Percentiles rank a stretch among this genome's conserved stretches.
phyloP scores from a whole-genome alignment of 2,113 vertebrate genomes.

The Spheniscus mendiculus region DNA sequence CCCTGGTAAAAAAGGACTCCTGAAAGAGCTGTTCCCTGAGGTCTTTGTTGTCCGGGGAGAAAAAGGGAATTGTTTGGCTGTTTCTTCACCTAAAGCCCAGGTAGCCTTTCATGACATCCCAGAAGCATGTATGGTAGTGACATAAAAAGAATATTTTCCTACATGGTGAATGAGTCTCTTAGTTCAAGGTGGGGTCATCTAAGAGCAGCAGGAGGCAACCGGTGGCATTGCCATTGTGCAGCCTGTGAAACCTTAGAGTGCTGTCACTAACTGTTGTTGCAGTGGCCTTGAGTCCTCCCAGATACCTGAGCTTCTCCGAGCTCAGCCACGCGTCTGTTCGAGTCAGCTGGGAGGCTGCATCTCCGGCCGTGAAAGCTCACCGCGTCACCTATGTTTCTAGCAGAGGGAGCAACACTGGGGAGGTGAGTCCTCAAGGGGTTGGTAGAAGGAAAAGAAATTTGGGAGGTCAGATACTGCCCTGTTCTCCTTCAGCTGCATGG shows the following conservation, averaged over 20 bases:
- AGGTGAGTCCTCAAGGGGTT: constrained; percentile 73
- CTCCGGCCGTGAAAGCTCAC: constrained; percentile 67
- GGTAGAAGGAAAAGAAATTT: neutral
- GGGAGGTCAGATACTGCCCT: fast-evolving
- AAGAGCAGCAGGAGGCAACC: neutral
- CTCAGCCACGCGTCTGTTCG: constrained; percentile 82
- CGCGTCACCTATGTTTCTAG: constrained; percentile 82
- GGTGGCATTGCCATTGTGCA: neutral
- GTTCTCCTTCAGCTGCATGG: neutral
- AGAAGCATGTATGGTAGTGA: fast-evolving
- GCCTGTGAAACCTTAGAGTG: neutral
- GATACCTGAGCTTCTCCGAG: constrained; percentile 80
- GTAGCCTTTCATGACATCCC: neutral
- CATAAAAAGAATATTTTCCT: neutral
- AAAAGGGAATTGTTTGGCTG: neutral
- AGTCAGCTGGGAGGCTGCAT: constrained; percentile 81
- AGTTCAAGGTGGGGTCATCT: neutral
- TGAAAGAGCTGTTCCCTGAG: neutral
- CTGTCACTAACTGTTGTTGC: neutral
- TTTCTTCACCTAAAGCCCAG: neutral
- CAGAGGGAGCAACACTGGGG: constrained; percentile 79
- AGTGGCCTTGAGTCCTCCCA: constrained; percentile 79
- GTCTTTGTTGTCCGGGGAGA: neutral
- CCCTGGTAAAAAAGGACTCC: neutral
- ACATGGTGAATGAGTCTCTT: fast-evolving